Conservation (phyloP, 2,797 vertebrate species). For the Rhinoraja longicauda region DNA sequence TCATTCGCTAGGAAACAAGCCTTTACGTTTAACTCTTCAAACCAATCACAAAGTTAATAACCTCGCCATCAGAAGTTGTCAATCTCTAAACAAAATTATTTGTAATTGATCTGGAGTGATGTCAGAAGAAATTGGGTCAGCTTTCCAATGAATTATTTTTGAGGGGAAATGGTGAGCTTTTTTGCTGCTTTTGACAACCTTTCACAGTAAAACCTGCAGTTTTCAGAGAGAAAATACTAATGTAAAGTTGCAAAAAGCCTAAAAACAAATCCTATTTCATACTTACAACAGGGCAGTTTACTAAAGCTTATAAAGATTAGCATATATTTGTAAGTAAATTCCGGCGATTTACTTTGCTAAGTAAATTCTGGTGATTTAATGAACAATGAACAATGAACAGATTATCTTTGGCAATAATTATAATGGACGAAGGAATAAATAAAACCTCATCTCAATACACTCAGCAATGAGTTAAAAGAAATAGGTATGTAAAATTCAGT, state of each 20-base stretch:
- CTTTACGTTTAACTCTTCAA: background rate
- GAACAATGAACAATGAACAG: constrained; percentile 28
- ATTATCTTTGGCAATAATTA: constrained; percentile 1
- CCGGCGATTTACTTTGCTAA: background rate
- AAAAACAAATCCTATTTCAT: background rate
- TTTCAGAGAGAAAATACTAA: background rate
- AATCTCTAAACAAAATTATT: background rate
- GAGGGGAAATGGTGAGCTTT: background rate
- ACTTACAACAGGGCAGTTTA: background rate
- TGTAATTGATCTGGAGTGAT: background rate
- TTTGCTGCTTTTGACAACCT: background rate
- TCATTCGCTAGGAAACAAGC: background rate
- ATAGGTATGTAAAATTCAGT: too few species aligned
- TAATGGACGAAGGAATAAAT: background rate
- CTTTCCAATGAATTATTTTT: background rate
- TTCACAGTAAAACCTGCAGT: background rate
- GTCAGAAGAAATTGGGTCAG: background rate
- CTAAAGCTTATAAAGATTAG: background rate
- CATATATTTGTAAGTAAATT: constrained; percentile 4
- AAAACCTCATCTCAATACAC: background rate
- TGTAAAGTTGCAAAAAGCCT: background rate
- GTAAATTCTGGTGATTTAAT: background rate
- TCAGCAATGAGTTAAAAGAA: background rate
- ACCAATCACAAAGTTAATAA: background rate
- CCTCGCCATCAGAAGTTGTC: background rate